Conservation (phyloP, 37 sponge, comb jelly and placozoan species). For the Geodia barretti region DNA sequence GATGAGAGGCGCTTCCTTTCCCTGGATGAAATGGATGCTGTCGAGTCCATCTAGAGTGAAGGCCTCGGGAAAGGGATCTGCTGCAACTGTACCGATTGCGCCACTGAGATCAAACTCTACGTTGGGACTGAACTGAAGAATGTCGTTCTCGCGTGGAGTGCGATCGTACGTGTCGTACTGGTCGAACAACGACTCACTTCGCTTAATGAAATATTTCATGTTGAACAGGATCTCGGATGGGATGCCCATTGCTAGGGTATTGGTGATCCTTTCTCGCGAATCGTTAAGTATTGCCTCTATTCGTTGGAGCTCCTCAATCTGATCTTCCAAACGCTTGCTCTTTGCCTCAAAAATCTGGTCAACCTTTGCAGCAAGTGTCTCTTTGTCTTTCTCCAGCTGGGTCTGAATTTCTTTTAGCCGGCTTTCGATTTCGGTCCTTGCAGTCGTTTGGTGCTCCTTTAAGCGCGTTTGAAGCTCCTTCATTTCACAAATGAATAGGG, state of each 20-base stretch:
- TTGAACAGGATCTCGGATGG: slow-evolving; percentile 29
- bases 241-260: slow-evolving; percentile 20
- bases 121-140: slow-evolving; percentile 13
- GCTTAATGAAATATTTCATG: neutral
- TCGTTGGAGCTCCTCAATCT: neutral
- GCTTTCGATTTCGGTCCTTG: neutral
- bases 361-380: neutral
- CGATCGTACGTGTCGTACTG: slow-evolving; percentile 9
- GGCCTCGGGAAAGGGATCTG: neutral
- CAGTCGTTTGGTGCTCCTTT: neutral
- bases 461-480: neutral
- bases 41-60: slow-evolving; percentile 1
- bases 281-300: neutral
- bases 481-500: neutral
- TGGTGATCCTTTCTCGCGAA: neutral
- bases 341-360: slow-evolving; percentile 5
- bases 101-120: neutral
- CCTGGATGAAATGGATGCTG: slow-evolving; percentile 11
- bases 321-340: neutral
- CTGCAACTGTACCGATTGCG: slow-evolving; percentile 4
- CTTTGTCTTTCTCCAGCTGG: slow-evolving; percentile 6
- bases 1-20: neutral
- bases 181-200: neutral
- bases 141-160: slow-evolving; percentile 20
- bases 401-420: neutral